These are phyloP conservation scores for Temnothorax longispinosus DNA, from an alignment of 1,140 invertebrate species.

Conservation along the genomic window DNA sequence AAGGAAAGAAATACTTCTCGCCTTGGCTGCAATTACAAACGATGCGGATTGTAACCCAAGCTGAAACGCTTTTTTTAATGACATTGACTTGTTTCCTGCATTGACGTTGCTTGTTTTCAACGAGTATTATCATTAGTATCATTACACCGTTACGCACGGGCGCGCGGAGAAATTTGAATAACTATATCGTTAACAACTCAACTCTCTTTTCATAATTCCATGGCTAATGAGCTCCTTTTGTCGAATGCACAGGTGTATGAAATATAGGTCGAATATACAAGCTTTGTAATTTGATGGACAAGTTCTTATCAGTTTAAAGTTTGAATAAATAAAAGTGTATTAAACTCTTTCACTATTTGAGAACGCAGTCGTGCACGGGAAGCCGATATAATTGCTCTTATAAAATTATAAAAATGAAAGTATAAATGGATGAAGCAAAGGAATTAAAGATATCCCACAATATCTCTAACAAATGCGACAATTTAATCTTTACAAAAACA, in stretches of 20 bases:
- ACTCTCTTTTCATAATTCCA: slow-evolving; percentile 46
- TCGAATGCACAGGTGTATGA: slow-evolving; percentile 1
- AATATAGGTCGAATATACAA: background rate
- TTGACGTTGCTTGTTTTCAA: slow-evolving; percentile 16
- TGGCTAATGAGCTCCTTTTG: slow-evolving; percentile 45
- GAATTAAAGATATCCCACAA: background rate
- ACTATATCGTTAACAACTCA: slow-evolving; percentile 39
- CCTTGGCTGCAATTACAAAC: slow-evolving; percentile 47
- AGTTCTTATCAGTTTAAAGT: background rate
- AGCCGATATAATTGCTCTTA: background rate
- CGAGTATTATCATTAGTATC: slow-evolving; percentile 45
- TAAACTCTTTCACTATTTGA: slow-evolving; percentile 21
- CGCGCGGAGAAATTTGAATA: slow-evolving; percentile 39
- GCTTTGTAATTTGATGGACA: slow-evolving; percentile 15
- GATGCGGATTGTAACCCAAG: slow-evolving; percentile 10
- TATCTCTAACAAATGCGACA: background rate
- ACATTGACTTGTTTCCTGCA: slow-evolving; percentile 45
- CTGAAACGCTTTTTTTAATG: slow-evolving; percentile 42
- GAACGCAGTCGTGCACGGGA: background rate
- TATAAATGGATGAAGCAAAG: background rate
- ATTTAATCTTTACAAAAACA: background rate
- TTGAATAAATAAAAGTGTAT: background rate
- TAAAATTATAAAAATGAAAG: background rate
- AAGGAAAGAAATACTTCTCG: slow-evolving; percentile 47
- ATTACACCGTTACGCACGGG: slow-evolving; percentile 32